Base-by-base conservation (phyloP, 2,797 vertebrate species). In the Danio aesculapii region DNA sequence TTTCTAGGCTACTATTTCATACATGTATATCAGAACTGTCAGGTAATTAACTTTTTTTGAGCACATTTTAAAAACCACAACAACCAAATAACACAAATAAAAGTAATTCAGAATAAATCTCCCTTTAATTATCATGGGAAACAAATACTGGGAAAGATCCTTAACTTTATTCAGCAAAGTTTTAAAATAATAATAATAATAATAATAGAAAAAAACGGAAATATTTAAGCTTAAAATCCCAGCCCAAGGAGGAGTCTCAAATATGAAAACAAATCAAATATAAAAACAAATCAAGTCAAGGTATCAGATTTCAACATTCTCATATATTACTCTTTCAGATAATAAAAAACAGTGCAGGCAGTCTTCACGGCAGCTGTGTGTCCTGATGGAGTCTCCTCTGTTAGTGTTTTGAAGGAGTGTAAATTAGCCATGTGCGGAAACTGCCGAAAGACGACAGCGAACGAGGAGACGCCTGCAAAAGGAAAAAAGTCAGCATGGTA, bases 361-460 rank as follows among this genome's bases (percentile, higher is more conserved):
- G 5, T 14, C 72, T 70, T 70, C 57, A 53, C 57, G 17, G 6
- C 8, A 9, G 53, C 6, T 13, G 1, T 75, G 13, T 43, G 71
- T 72, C 68, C 30, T 61, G 44, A 17, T 75, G n/a, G 7, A 13
- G 52, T 12, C n/a, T 61, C 53, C 75, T 92, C 88, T 77, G 92
- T 96, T 89, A 97, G 88, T 84, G 96, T 96, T 91, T 98, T 90
- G 44, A 93, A 94, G 84, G 94, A 88, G 90, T 94, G 89, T 78
- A 94, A 95, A 30, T 30, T 1, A 63, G 95, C 94, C 90, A 95
- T 88, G 92, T 95, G 87, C 88, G 95, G 94, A 94, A 96, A 95
- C 84, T 96, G 86, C 89, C 94, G 84, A 94, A 95, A 92, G 94
- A 95, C 91, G 89, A 93, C 93, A 89, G 87, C 79, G 83, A 88